Percentiles rank a stretch among this genome's conserved stretches.
phyloP scores from a whole-genome alignment of 2,113 vertebrate species.

The Macaca nemestrina region DNA sequence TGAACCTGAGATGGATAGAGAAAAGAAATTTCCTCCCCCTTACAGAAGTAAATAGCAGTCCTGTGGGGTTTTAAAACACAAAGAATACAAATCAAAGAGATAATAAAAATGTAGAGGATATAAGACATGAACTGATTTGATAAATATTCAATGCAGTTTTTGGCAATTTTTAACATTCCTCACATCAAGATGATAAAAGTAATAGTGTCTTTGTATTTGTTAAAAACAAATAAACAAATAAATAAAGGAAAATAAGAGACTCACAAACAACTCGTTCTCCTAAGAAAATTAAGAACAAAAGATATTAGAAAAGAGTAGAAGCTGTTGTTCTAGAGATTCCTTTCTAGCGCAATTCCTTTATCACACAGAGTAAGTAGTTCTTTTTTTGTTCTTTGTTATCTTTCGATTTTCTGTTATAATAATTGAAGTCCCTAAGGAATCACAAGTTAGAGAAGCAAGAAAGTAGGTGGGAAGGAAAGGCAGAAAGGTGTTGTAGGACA shows the following conservation, averaged over 20 bases:
- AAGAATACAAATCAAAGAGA: background rate
- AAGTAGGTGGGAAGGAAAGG: background rate
- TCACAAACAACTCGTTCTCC: background rate
- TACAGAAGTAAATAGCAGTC: background rate
- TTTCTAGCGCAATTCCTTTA: background rate
- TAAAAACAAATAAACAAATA: background rate
- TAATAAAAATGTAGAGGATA: background rate
- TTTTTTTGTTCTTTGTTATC: background rate
- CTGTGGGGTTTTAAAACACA: background rate
- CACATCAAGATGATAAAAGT: background rate
- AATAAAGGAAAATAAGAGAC: background rate
- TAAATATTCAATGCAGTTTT: background rate
- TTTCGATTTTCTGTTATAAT: background rate
- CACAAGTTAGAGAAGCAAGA: background rate
- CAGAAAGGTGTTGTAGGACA: background rate
- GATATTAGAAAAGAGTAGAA: background rate
- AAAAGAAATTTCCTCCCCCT: background rate
- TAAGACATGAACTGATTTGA: background rate
- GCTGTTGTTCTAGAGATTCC: background rate
- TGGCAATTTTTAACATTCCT: background rate
- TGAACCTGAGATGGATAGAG: background rate
- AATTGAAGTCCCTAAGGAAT: background rate
- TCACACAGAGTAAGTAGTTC: background rate
- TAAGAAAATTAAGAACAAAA: slow-evolving; percentile 7
- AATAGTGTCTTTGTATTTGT: background rate